phyloP scores from a whole-genome alignment of 1,140 invertebrate genomes.

The Mya arenaria region DNA sequence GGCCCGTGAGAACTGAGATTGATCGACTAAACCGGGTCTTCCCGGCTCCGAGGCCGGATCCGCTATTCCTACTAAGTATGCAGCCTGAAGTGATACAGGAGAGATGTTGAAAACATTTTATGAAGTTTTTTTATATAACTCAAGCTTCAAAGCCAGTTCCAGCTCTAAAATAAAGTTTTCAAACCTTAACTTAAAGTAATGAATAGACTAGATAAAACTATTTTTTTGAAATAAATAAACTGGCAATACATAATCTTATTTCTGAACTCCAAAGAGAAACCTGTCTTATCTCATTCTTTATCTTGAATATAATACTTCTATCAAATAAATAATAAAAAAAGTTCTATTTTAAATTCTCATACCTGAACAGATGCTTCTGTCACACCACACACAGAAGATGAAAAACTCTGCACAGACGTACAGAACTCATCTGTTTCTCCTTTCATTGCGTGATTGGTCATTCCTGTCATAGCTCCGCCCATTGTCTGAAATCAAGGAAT shows the following conservation, averaged over 20 bases:
- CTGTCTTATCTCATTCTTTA: no score
- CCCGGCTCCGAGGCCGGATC: constrained; percentile 96
- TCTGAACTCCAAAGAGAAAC: no score
- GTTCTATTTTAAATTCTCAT: constrained; percentile 24
- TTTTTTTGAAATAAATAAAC: no score
- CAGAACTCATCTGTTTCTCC: constrained; percentile 94
- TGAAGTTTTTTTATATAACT: no score
- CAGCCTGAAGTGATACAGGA: constrained; percentile 86
- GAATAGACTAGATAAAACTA: no score
- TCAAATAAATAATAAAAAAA: no score
- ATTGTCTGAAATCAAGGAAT: constrained; percentile 69
- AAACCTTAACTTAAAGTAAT: no score
- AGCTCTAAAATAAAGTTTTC: no score
- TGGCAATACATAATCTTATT: no score
- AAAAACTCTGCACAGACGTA: constrained; percentile 91
- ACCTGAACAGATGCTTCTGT: constrained; percentile 93
- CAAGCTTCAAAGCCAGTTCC: no score
- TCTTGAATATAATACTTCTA: no score
- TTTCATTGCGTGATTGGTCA: constrained; percentile 94
- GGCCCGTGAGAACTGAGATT: constrained; percentile 93
- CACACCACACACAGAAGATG: constrained; percentile 93
- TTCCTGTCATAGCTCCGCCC: constrained; percentile 85
- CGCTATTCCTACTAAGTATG: constrained; percentile 96
- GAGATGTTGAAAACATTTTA: no score
- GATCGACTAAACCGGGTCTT: constrained; percentile 94